A percentile compares a stretch with the other conserved stretches of the same genome.
Conservation (phyloP, 2,797 vertebrate genomes). For the Parauchenoglanis punctatus region DNA sequence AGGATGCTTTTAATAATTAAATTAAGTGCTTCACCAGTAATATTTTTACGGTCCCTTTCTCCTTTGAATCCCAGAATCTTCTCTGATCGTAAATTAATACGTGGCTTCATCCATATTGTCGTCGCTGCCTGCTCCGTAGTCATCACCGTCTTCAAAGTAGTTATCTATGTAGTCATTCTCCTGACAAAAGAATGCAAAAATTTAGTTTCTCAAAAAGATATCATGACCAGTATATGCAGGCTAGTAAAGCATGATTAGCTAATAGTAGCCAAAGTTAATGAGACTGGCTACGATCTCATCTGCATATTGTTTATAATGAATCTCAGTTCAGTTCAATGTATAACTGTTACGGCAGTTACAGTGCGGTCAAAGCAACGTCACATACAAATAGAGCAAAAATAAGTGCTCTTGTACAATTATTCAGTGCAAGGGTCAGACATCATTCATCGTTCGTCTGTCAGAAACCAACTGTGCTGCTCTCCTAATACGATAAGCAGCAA, state of each 20-base stretch:
- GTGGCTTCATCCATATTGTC: conserved; percentile 92
- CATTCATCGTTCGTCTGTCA: not conserved
- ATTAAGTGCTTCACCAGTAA: not conserved
- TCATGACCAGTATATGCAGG: not conserved
- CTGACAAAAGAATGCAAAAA: conserved; percentile 60
- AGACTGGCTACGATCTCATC: not conserved
- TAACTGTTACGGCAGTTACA: not conserved
- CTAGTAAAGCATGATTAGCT: not conserved
- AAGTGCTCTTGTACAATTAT: not conserved
- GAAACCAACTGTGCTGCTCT: not conserved
- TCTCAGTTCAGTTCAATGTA: not conserved
- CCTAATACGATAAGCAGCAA: not conserved
- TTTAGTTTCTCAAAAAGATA: not conserved
- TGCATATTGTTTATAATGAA: not conserved
- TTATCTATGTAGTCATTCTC: conserved; percentile 90
- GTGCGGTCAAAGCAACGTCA: not conserved
- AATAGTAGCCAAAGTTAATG: not conserved
- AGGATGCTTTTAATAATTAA: not conserved
- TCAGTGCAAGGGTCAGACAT: not conserved
- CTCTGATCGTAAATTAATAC: conserved; percentile 69
- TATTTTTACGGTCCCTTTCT: not conserved
- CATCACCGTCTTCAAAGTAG: conserved; percentile 90
- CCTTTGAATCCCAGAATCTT: not conserved
- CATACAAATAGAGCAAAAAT: not conserved
- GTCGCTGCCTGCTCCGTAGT: conserved; percentile 81